Conservation (phyloP, 2,113 vertebrate genomes). For the Oncorhynchus mykiss region DNA sequence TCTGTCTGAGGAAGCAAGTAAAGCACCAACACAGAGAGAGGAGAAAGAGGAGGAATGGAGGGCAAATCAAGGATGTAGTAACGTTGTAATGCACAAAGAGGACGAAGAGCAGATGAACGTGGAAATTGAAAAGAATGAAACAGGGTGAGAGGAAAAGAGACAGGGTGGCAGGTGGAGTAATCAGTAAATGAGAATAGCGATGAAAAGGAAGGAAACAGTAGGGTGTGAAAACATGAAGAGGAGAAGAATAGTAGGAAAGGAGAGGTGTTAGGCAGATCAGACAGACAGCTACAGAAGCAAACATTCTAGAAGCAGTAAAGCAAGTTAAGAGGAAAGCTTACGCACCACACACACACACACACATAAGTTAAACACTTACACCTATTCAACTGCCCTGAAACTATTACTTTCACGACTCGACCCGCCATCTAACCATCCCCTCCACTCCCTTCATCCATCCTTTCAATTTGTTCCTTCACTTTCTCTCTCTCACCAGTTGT, state of each 20-base stretch:
- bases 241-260: not conserved
- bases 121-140: slow-evolving; percentile 33
- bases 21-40: slow-evolving; percentile 46
- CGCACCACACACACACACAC: not conserved
- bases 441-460: not conserved
- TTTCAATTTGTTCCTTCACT: not conserved
- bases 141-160: not conserved
- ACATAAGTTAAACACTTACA: not conserved
- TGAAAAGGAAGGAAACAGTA: not conserved
- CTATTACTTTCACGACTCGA: not conserved
- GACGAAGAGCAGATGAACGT: slow-evolving; percentile 48
- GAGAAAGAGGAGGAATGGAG: slow-evolving; percentile 3
- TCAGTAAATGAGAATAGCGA: too few species aligned
- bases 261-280: not conserved
- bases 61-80: not conserved
- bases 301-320: not conserved
- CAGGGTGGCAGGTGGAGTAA: too few species aligned
- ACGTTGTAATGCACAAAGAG: slow-evolving; percentile 9
- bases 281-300: slow-evolving; percentile 11
- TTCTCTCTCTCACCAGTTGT: slow-evolving; percentile 70
- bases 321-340: not conserved
- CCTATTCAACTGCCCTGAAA: not conserved
- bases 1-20: slow-evolving; percentile 71
- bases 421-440: not conserved
- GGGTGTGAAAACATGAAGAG: not conserved